Percentiles rank a stretch among this genome's conserved stretches.
Evolutionary conservation across 2,113 vertebrate species (phyloP).

Genomic region (Mirounga angustirostris): DNA sequence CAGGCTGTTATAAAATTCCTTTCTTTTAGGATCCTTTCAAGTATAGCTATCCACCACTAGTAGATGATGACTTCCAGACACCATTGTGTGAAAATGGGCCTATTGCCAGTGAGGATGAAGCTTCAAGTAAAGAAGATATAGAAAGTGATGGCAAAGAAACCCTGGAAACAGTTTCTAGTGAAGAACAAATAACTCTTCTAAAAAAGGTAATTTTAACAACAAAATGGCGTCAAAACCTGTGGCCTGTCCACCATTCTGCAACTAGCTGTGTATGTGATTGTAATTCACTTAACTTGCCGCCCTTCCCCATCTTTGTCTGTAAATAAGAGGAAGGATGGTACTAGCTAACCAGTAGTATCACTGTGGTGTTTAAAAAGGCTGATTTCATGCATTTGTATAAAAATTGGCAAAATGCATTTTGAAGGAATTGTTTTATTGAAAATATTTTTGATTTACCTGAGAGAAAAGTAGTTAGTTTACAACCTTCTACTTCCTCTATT

Average conservation of each 20-base stretch:
- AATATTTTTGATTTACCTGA: slow-evolving; percentile 21
- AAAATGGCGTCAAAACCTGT: slow-evolving; percentile 43
- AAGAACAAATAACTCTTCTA: slow-evolving; percentile 89
- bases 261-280: neutral
- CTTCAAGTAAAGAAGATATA: slow-evolving; percentile 93
- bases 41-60: slow-evolving; percentile 97
- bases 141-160: slow-evolving; percentile 92
- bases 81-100: slow-evolving; percentile 97
- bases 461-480: slow-evolving; percentile 36
- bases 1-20: slow-evolving; percentile 22
- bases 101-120: slow-evolving; percentile 94
- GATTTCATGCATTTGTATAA: slow-evolving; percentile 8
- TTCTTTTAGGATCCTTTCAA: slow-evolving; percentile 94
- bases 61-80: slow-evolving; percentile 98
- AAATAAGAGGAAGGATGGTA: neutral
- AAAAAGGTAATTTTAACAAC: slow-evolving; percentile 93
- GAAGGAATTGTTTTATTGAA: neutral
- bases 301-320: neutral
- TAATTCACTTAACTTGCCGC: neutral
- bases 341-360: neutral
- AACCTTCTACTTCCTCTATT: neutral
- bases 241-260: neutral
- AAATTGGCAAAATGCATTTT: neutral
- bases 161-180: slow-evolving; percentile 90
- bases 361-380: neutral